phyloP scores from a whole-genome alignment of 2,888 invertebrate genomes.

The Tubulanus polymorphus region DNA sequence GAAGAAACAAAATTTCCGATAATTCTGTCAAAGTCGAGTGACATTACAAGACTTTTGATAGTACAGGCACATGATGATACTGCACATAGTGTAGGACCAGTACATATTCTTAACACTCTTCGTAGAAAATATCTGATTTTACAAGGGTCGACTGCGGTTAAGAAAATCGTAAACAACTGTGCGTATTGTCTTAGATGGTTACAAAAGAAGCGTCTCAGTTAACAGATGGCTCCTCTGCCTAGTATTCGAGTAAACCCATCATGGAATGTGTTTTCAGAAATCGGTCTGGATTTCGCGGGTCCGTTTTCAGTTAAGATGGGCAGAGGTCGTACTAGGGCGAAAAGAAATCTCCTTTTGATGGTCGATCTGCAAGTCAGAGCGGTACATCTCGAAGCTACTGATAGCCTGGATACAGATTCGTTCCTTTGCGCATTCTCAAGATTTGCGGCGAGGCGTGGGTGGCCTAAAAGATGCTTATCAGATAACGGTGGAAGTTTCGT shows the following conservation, averaged over 20 bases:
- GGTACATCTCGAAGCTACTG: slow-evolving; percentile 8
- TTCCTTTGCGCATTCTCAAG: slow-evolving; percentile 21
- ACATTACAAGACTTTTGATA: slow-evolving; percentile 7
- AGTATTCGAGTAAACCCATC: background rate
- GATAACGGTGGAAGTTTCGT: slow-evolving; percentile 22
- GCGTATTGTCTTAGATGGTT: background rate
- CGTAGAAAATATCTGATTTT: background rate
- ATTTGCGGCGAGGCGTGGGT: slow-evolving; percentile 17
- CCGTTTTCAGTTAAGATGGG: slow-evolving; percentile 6
- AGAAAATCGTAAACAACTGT: slow-evolving; percentile 5
- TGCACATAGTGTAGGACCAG: background rate
- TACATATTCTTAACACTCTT: no score
- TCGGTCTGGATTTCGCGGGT: slow-evolving; percentile 8
- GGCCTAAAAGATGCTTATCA: slow-evolving; percentile 12
- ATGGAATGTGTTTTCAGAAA: slow-evolving; percentile 3
- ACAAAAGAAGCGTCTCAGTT: background rate
- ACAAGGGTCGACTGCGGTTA: background rate
- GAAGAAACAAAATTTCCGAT: slow-evolving; percentile 14
- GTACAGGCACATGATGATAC: slow-evolving; percentile 7
- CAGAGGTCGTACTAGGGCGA: background rate
- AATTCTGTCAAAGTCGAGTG: slow-evolving; percentile 15
- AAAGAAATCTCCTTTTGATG: slow-evolving; percentile 5
- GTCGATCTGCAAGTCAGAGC: slow-evolving; percentile 3
- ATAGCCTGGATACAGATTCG: slow-evolving; percentile 4
- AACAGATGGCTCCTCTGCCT: slow-evolving; percentile 15